phyloP scores from a whole-genome alignment of 2,113 vertebrate genomes.

The western clawed frog (Xenopus tropicalis) region DNA sequence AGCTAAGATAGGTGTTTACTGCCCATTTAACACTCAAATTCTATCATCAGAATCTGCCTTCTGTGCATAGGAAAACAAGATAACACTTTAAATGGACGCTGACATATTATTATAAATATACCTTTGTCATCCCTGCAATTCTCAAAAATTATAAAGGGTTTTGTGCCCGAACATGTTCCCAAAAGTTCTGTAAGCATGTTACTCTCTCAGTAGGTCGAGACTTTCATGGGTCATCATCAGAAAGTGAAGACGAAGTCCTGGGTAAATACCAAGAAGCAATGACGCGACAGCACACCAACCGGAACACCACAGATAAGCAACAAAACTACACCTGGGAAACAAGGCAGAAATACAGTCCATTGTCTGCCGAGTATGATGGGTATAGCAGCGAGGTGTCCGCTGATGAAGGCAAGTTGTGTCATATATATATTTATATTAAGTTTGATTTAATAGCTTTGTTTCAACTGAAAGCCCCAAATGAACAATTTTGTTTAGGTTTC shows the following conservation, averaged over 20 bases:
- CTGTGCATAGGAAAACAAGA: no score
- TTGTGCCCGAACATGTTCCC: no score
- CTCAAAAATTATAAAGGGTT: no score
- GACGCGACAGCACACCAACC: slow-evolving; percentile 76
- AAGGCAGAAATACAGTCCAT: slow-evolving; percentile 87
- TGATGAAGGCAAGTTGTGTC: slow-evolving; percentile 78
- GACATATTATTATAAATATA: no score
- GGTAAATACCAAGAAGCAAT: slow-evolving; percentile 94
- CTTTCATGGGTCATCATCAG: slow-evolving; percentile 85
- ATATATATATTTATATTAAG: slow-evolving; percentile 2
- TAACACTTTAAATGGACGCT: no score
- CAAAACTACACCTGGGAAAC: slow-evolving; percentile 87
- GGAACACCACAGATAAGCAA: slow-evolving; percentile 66
- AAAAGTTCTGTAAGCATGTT: no score
- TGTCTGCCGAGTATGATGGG: slow-evolving; percentile 85
- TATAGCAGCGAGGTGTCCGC: slow-evolving; percentile 94
- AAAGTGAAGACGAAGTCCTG: slow-evolving; percentile 93
- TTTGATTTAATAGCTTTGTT: slow-evolving; percentile 50
- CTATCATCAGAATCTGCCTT: no score
- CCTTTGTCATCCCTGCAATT: no score
- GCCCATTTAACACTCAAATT: no score
- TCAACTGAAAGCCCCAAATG: background rate
- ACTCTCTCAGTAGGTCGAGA: slow-evolving; percentile 67
- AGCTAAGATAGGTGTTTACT: no score
- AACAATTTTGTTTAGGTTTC: no score